Evolutionary conservation across 1,140 invertebrate species (phyloP), one percentile per base, ranked within the genome.

Genomic region (Eurosta solidaginis): DNA sequence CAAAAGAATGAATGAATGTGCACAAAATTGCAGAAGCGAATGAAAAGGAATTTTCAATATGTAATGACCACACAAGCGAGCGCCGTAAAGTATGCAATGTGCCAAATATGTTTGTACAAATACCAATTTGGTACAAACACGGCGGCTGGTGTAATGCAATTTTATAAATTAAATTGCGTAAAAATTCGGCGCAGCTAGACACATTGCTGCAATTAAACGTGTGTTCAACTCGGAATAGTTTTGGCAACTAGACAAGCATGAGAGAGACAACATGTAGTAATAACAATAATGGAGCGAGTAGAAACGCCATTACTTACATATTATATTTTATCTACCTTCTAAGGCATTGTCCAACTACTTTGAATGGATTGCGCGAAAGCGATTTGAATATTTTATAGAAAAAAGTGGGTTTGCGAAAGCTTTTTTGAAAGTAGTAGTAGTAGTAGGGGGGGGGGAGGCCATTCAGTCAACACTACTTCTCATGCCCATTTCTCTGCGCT

Each of bases 141-240:
- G 27, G n/a, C 33, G n/a, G n/a, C n/a, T n/a, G n/a, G n/a, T 27
- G 59, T 68, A 33, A 68, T 33, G 36, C 40, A 68, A 68, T 68
- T 68, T 68, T 22, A 20, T 20, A 68, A 68, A 68, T 68, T 68
- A 68, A 68, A 68, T 68, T 68, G 59, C 59, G 59, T 68, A 68
- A 68, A 68, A 33, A 68, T 68, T 68, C 36, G 33, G 33, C 33
- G 14, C 59, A 40, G 33, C 59, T n/a, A 68, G 59, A 68, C 59
- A 68, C 59, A 68, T 68, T 42, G 59, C 59, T 9, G 59, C 59
- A 36, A 68, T 68, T 68, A 40, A 68, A 20, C 59, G 59, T 40
- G 33, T 68, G 17, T 68, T 68, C 59, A 68, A 68, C 59, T 68
- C n/a, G n/a, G n/a, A n/a, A n/a, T 68, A 40, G 27, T 12, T 10